Conservation (phyloP, 2,888 invertebrate species). For the Pyrochroa serraticornis region DNA sequence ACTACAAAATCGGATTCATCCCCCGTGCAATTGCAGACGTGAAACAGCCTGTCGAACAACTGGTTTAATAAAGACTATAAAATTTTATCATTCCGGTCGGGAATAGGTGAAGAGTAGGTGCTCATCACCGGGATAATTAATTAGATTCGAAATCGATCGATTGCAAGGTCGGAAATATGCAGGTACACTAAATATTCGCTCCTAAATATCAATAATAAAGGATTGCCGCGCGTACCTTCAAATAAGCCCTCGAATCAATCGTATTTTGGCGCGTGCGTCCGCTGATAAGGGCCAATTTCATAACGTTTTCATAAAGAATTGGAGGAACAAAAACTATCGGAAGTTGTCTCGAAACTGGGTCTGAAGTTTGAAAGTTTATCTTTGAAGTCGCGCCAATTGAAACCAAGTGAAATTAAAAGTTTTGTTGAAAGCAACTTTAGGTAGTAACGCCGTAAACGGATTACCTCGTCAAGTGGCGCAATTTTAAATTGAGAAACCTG, state of each 20-base stretch:
- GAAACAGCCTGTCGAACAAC: background rate
- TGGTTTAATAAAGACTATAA: slow-evolving; percentile 15
- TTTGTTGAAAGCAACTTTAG: no score
- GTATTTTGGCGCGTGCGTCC: slow-evolving; percentile 9
- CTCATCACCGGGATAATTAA: slow-evolving; percentile 43
- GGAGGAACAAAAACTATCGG: no score
- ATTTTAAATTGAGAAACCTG: no score
- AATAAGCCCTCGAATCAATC: slow-evolving; percentile 6
- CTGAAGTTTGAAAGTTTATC: no score
- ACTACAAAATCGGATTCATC: no score
- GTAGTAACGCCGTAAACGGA: no score
- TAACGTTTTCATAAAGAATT: no score
- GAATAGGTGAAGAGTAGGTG: slow-evolving; percentile 15
- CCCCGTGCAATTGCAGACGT: background rate
- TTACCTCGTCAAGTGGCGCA: no score
- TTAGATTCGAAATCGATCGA: slow-evolving; percentile 47
- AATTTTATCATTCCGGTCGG: slow-evolving; percentile 17
- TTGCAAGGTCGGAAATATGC: slow-evolving; percentile 43
- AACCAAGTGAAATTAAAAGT: no score
- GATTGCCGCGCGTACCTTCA: slow-evolving; percentile 2
- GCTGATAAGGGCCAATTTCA: background rate
- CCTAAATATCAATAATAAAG: slow-evolving; percentile 9
- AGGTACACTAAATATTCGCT: slow-evolving; percentile 31
- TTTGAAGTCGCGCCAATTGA: no score
- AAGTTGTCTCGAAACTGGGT: no score